phyloP scores from a whole-genome alignment of 2,797 vertebrate genomes.

The Holocentrus rufus region DNA sequence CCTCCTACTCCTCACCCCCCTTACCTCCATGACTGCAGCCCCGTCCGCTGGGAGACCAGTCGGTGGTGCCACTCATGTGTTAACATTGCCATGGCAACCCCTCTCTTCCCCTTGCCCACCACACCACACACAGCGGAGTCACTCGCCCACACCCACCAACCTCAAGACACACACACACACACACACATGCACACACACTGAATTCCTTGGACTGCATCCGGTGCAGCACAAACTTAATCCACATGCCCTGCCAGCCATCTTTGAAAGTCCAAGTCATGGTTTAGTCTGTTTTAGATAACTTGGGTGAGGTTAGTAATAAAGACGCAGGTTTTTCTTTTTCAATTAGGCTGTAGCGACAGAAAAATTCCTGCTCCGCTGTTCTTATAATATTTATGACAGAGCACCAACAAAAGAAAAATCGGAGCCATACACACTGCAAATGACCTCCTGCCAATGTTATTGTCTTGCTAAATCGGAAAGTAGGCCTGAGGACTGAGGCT shows the following conservation, averaged over 20 bases:
- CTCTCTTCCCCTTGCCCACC: slow-evolving; percentile 83
- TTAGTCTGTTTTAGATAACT: slow-evolving; percentile 65
- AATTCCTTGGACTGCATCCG: slow-evolving; percentile 71
- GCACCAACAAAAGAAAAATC: slow-evolving; percentile 42
- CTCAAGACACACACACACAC: slow-evolving; percentile 66
- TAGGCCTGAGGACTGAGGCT: slow-evolving; percentile 38
- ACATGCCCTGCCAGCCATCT: slow-evolving; percentile 66
- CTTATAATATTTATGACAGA: slow-evolving; percentile 13
- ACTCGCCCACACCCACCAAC: slow-evolving; percentile 76
- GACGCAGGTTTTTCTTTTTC: slow-evolving; percentile 24
- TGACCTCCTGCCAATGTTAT: slow-evolving; percentile 47
- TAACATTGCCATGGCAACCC: slow-evolving; percentile 87
- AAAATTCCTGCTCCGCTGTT: slow-evolving; percentile 33
- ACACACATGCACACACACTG: slow-evolving; percentile 46
- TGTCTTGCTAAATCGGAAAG: slow-evolving; percentile 36
- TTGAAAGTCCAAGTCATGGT: slow-evolving; percentile 71
- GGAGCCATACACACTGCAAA: slow-evolving; percentile 29
- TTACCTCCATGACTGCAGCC: slow-evolving; percentile 79
- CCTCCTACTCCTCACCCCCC: slow-evolving; percentile 50
- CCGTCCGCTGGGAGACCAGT: slow-evolving; percentile 82
- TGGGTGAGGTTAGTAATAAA: slow-evolving; percentile 56
- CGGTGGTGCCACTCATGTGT: slow-evolving; percentile 86
- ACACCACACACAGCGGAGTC: slow-evolving; percentile 71
- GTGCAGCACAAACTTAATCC: slow-evolving; percentile 73
- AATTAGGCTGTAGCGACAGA: not conserved